Percentiles rank a stretch among this genome's conserved stretches.
Evolutionary conservation across 2,888 invertebrate genomes (phyloP).

Genomic region (Fragum sueziense): DNA sequence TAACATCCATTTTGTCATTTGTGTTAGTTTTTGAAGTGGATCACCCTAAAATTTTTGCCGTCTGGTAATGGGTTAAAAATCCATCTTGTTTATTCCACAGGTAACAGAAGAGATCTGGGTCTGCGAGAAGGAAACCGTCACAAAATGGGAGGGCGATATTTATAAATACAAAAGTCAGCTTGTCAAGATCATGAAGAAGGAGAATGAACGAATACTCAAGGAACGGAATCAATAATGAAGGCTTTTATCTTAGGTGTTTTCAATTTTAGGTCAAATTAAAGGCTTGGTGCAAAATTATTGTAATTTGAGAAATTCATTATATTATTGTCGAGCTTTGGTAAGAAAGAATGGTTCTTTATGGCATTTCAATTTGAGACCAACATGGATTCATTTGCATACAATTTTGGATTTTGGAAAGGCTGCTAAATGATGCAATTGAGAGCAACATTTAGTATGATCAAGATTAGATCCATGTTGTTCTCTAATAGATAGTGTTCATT

Average conservation of each 20-base stretch:
- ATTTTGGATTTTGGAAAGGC: too few species aligned
- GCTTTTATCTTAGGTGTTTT: not conserved
- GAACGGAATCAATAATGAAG: constrained; percentile 22
- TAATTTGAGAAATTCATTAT: not conserved
- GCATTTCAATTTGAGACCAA: too few species aligned
- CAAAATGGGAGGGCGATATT: constrained; percentile 98
- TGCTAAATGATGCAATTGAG: too few species aligned
- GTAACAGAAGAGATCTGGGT: constrained; percentile 99
- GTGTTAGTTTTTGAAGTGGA: too few species aligned
- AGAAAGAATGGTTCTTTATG: not conserved
- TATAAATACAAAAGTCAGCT: constrained; percentile 97
- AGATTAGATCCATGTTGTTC: too few species aligned
- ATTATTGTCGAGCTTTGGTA: not conserved
- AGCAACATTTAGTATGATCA: too few species aligned
- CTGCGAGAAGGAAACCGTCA: constrained; percentile 96
- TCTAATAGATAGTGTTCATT: too few species aligned
- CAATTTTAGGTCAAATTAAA: not conserved
- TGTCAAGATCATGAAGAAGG: constrained; percentile 87
- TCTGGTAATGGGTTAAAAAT: too few species aligned
- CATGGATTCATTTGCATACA: too few species aligned
- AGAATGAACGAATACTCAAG: constrained; percentile 66
- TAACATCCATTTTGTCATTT: too few species aligned
- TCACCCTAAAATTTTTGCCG: too few species aligned
- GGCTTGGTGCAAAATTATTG: not conserved
- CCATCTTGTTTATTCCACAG: constrained; percentile 85